A percentile compares a stretch with the other conserved stretches of the same genome.
Conservation (phyloP, 2,888 invertebrate species). For the Scelioninae gen. 1 region DNA sequence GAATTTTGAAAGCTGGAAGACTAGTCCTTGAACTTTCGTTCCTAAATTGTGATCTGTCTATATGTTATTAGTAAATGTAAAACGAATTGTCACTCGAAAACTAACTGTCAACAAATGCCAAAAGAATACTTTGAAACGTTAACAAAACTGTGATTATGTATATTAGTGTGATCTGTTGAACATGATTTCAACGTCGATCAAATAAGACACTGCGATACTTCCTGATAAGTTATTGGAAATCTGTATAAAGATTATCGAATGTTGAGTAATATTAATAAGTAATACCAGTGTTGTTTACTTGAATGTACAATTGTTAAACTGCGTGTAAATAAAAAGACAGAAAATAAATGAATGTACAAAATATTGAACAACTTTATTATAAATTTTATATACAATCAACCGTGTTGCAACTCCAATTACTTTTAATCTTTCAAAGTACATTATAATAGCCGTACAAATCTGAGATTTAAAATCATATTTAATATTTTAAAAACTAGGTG, state of each 20-base stretch:
- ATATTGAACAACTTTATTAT: not conserved
- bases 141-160: conserved; percentile 40
- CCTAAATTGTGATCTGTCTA: conserved; percentile 40
- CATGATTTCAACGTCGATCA: conserved; percentile 16
- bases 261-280: conserved; percentile 38
- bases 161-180: conserved; percentile 27
- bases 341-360: conserved; percentile 25
- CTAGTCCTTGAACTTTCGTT: conserved; percentile 57
- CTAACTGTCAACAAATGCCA: conserved; percentile 24
- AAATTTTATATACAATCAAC: not conserved
- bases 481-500: too few relatives aligned
- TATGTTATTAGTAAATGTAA: conserved; percentile 9
- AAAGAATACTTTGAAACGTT: conserved; percentile 26
- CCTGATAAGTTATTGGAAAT: conserved; percentile 28
- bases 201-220: conserved; percentile 18
- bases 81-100: conserved; percentile 20
- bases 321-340: conserved; percentile 19
- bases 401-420: too few relatives aligned
- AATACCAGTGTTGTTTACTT: conserved; percentile 23
- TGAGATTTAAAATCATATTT: too few relatives aligned
- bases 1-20: conserved; percentile 6
- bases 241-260: conserved; percentile 30
- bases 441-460: too few relatives aligned
- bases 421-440: too few relatives aligned
- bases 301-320: conserved; percentile 24